Evolutionary conservation across 2,113 vertebrate species (phyloP).

Genomic region (Burhinus bistriatus): DNA sequence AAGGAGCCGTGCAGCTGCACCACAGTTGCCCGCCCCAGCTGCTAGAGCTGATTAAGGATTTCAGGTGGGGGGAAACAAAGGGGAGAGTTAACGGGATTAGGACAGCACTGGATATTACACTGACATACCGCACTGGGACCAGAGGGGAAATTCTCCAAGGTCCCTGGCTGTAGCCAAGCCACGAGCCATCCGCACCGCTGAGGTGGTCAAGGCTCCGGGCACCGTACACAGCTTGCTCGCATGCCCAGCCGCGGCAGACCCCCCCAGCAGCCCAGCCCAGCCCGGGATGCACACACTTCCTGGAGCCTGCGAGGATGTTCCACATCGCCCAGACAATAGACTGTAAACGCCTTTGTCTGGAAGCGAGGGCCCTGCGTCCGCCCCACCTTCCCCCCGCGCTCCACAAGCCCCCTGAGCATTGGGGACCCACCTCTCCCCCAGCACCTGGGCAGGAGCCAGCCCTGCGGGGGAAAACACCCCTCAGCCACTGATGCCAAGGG

Average conservation of each 20-base stretch:
- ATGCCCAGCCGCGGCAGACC: not conserved
- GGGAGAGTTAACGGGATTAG: slow-evolving; percentile 5
- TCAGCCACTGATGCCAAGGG: not conserved
- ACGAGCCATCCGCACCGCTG: not conserved
- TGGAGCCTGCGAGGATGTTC: not conserved
- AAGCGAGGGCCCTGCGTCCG: not conserved
- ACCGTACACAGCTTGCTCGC: accelerated
- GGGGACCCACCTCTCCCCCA: not conserved
- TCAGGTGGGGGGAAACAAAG: slow-evolving; percentile 31
- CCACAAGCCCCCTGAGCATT: accelerated
- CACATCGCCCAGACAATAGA: slow-evolving; percentile 46
- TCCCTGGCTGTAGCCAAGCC: not conserved
- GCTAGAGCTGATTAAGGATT: not conserved
- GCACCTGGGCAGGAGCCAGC: not conserved
- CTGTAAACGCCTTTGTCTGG: slow-evolving; percentile 24
- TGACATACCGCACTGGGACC: not conserved
- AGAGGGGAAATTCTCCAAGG: not conserved
- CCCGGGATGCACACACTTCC: not conserved
- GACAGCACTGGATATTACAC: not conserved
- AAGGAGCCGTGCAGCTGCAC: not conserved
- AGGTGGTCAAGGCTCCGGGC: not conserved
- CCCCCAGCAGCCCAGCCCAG: not conserved
- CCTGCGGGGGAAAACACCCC: not conserved
- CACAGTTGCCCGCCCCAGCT: not conserved
- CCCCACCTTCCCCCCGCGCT: not conserved